Base-by-base conservation (phyloP, 64 coral and sea anemone genomes). In the Pachyseris speciosa region DNA sequence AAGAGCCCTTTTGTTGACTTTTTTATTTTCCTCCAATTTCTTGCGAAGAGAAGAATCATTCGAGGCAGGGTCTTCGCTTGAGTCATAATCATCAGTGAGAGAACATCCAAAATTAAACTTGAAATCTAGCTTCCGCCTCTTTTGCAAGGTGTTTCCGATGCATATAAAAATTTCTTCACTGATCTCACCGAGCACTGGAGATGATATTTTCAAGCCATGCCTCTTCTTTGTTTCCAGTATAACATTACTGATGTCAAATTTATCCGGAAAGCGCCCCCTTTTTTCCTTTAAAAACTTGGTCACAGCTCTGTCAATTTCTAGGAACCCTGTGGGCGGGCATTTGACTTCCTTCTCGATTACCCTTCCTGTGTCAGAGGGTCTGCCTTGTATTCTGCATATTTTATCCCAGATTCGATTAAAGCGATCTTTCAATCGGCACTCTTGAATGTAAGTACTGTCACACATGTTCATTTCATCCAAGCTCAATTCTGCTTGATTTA, bases 351-450 rank as follows among this genome's bases (percentile, higher is more conserved):
- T 92, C 64, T 99, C 97, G 0, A 86, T 64, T 31, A 99, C 97
- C n/a, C 97, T 43, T 27, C 97, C 97, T 36, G 97, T 99, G 30
- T 93, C 71, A 1, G 97, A 51, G 1, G 90, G 86, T 19, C 90
- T 71, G 40, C 94, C 94, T 40, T 87, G 77, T 11, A 99, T 45
- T 75, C 64, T 93, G 27, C 97, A 99, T 34, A 99, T 85, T 52
- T 99, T 93, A 60, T 89, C 83, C 94, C 94, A 99, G 50, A 89
- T 95, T 80, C n/a, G 57, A 52, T 99, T 92, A 43, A 95, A 99
- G 27, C 85, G 65, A 10, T 95, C 86, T 44, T 99, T 95, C 29
- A 99, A 28, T 20, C 87, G 74, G 67, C 72, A 76, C 60, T 99
- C 94, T 69, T 95, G 86, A 74, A 99, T 95, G 37, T 99, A 99